phyloP scores from a whole-genome alignment of 2,113 vertebrate genomes.

The Oostethus manadensis region DNA sequence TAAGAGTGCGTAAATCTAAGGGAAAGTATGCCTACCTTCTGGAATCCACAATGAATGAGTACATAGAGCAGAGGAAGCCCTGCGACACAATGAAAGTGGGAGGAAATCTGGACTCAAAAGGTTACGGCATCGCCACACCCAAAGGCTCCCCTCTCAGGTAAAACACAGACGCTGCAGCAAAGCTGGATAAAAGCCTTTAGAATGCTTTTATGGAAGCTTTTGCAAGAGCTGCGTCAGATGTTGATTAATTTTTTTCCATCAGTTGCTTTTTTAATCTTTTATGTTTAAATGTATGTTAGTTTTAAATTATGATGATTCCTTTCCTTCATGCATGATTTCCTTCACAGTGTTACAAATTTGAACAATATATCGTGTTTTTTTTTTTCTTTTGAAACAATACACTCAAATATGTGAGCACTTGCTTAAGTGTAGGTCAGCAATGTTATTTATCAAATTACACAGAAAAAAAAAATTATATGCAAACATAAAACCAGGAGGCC shows the following conservation, averaged over 20 bases:
- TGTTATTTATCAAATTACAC: conserved; percentile 16
- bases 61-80: conserved; percentile 96
- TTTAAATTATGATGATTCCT: conserved; percentile 1
- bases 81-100: conserved; percentile 99
- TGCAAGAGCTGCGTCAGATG: conserved; percentile 15
- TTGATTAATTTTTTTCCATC: conserved; percentile 10
- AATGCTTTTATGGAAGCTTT: conserved; percentile 14
- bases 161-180: conserved; percentile 44
- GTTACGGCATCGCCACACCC: conserved; percentile 97
- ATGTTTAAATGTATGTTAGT: not conserved
- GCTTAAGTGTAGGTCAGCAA: conserved; percentile 34
- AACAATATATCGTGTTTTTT: not conserved
- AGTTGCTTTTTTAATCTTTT: not conserved
- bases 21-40: conserved; percentile 98
- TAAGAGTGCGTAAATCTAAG: conserved; percentile 94
- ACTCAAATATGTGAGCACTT: conserved; percentile 36
- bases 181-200: conserved; percentile 22
- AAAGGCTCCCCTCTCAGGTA: conserved; percentile 97
- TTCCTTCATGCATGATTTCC: not conserved
- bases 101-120: conserved; percentile 99
- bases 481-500: conserved; percentile 29
- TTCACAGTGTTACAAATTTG: not conserved
- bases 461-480: not conserved
- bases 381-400: not conserved
- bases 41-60: conserved; percentile 99